phyloP scores from a whole-genome alignment of 2,888 invertebrate species.

The Meiosimyza decipiens region DNA sequence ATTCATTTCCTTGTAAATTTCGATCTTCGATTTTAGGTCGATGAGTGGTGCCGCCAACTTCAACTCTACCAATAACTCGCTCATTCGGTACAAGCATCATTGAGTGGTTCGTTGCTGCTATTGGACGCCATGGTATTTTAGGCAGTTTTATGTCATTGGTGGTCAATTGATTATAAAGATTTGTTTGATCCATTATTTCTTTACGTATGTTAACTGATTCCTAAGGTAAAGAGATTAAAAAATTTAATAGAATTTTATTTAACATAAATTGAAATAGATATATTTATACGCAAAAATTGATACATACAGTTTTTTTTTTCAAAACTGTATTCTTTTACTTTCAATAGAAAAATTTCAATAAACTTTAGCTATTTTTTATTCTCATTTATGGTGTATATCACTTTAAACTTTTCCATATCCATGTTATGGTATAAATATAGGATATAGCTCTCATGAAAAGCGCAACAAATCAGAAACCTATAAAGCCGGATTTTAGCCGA shows the following conservation, averaged over 20 bases:
- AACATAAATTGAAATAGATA: too few species aligned
- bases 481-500: too few species aligned
- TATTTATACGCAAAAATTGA: too few species aligned
- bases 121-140: conserved; percentile 79
- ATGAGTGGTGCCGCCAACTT: neutral
- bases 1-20: conserved; percentile 48
- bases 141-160: conserved; percentile 60
- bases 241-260: neutral
- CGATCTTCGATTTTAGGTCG: conserved; percentile 33
- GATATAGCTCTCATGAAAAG: too few species aligned
- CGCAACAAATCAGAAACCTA: too few species aligned
- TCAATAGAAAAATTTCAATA: too few species aligned
- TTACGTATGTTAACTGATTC: conserved; percentile 59
- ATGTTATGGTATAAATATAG: too few species aligned
- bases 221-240: conserved; percentile 30
- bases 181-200: conserved; percentile 60
- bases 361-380: too few species aligned
- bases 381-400: too few species aligned
- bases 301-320: too few species aligned
- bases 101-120: conserved; percentile 71
- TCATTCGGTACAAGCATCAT: conserved; percentile 53
- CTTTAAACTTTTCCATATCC: too few species aligned
- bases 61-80: conserved; percentile 37
- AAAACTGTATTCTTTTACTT: too few species aligned
- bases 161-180: conserved; percentile 57